Conservation (phyloP, 2,113 vertebrate genomes). For the Brienomyrus longianalis region DNA sequence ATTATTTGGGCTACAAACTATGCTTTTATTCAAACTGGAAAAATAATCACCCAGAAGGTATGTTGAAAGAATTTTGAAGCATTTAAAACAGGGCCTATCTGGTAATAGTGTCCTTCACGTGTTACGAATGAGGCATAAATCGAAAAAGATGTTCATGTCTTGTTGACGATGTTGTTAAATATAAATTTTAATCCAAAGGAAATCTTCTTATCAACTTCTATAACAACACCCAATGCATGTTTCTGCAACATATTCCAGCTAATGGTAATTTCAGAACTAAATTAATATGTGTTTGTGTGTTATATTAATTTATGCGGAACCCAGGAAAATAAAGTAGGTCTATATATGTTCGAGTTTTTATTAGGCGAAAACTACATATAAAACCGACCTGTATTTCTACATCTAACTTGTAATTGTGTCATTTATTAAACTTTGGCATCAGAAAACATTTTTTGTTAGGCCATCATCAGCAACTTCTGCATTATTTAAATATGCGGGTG, state of each 20-base stretch:
- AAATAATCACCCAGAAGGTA: background rate
- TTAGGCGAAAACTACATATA: background rate
- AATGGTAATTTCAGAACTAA: background rate
- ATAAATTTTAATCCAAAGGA: background rate
- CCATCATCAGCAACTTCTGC: background rate
- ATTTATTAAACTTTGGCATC: slow-evolving; percentile 7
- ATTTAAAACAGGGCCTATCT: background rate
- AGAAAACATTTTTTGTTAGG: background rate
- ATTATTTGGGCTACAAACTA: background rate
- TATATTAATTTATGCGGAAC: background rate
- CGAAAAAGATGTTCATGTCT: background rate
- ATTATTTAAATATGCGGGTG: background rate
- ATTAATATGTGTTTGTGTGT: background rate
- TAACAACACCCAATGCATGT: background rate
- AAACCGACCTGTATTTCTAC: background rate
- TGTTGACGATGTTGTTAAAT: background rate
- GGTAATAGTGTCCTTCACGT: background rate
- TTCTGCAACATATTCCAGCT: background rate
- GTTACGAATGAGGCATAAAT: background rate
- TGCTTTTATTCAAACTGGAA: background rate
- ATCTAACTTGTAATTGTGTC: background rate
- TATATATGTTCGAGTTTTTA: slow-evolving; percentile 5
- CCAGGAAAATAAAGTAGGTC: background rate
- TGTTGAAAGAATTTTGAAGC: background rate
- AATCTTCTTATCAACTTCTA: background rate